Evolutionary conservation across 2,113 vertebrate genomes (phyloP).

Genomic region (Anoplopoma fimbria): DNA sequence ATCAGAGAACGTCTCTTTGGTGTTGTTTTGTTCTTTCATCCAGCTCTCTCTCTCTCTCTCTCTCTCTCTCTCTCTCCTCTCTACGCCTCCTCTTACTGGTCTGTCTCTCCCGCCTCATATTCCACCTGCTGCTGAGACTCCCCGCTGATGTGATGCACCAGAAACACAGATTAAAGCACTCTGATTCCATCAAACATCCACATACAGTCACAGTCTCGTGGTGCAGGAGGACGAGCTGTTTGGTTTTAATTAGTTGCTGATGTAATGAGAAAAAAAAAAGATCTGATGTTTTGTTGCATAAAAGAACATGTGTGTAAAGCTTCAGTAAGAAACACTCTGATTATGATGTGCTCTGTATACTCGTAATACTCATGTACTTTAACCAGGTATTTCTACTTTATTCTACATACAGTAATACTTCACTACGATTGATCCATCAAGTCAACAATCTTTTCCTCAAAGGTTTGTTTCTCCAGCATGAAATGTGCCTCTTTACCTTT

Average conservation of each 20-base stretch:
- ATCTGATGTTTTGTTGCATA: background rate
- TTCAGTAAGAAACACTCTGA: background rate
- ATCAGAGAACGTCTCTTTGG: background rate
- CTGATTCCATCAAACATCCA: background rate
- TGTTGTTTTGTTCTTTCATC: background rate
- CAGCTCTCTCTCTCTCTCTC: background rate
- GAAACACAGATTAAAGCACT: background rate
- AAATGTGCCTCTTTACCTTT: no score
- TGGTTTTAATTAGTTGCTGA: background rate
- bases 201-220: background rate
- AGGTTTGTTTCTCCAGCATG: no score
- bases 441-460: background rate
- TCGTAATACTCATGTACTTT: background rate
- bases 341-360: background rate
- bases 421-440: background rate
- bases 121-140: no score
- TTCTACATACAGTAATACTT: background rate
- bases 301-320: background rate
- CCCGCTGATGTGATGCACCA: background rate
- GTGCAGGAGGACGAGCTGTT: background rate
- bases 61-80: background rate
- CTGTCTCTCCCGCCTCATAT: no score
- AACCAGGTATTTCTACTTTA: background rate
- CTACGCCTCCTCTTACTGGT: conserved; percentile 5
- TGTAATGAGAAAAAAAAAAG: background rate